Evolutionary conservation across 2,888 invertebrate genomes (phyloP), one percentile per base, ranked within the genome.

Genomic region (Taphrorychus bicolor): DNA sequence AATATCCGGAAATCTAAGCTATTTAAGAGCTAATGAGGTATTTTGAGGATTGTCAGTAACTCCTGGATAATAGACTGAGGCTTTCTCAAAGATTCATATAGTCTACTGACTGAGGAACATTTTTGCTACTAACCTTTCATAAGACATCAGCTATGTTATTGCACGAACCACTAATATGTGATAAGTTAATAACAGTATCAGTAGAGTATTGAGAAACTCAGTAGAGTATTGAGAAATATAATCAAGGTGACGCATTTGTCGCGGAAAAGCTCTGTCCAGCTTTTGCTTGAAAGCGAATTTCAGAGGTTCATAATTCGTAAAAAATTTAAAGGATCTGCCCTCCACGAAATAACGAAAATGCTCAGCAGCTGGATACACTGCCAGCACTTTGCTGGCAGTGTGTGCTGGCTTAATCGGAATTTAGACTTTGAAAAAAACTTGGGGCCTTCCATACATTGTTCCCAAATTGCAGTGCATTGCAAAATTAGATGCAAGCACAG

Each of bases 381-480:
- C 81, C 2, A 81, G 70, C 0, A 83, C 74, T 70, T 82, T 80
- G 1, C 80, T 24, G 59, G 83, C 81, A n/a, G 66, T 81, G 82
- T 19, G 76, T 76, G n/a, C 79, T 78, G 52, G 9, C 5, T 66
- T 18, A 4, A 69, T 22, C 3, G 0, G 59, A 22, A 14, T 41
- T 23, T 41, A 65, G 70, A 18, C 52, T 58, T 4, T 49, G 67
- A n/a, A 67, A 70, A 17, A 69, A 70, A 5, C 63, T 57, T 22
- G 65, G 49, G n/a, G 66, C 70, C 45, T 61, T 41, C 66, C 71
- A 70, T 2, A 4, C n/a, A 14, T 49, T 59, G 11, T 65, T 24
- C 1, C 17, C 11, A 0, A 17, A 11, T 59, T 70, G 70, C 40
- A 70, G 59, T 69, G 66, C 16, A 71, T 48, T 3, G 71, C 51